Evolutionary conservation across 2,888 invertebrate species (phyloP), one percentile per base, ranked within the genome.

Genomic region (Caenorhabditis sp.): DNA sequence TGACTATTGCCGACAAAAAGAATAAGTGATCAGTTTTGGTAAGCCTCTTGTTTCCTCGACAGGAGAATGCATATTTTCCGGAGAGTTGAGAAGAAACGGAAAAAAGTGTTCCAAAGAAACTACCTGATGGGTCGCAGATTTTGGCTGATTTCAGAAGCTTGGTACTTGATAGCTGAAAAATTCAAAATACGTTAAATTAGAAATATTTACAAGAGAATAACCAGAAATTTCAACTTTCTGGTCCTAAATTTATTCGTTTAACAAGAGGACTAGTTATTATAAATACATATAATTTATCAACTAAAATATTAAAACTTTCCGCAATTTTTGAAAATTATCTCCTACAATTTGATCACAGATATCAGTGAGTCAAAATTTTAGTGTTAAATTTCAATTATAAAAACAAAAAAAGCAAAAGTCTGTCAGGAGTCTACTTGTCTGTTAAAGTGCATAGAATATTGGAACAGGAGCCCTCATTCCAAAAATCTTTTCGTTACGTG

Each of bases 21-120:
- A 77, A 77, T 77, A 77, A 69, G 69, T 69, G 77, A 77, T 77
- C 77, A 77, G 69, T 69, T 77, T 77, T 64, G 62, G 77, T 77
- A 77, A 77, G 68, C 77, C 69, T 56, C 40, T 68, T 20, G 60
- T 56, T 69, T 68, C 62, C 67, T 77, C 56, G 61, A 53, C 61
- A 55, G 56, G 58, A 67, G 26, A 13, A 67, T 26, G 74, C 76
- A 76, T 67, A 67, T 65, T 56, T 74, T 74, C 58, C 51, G 28
- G 20, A n/a, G 40, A 22, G n/a, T 8, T 6, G 9, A 6, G 9
- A 50, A 50, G 53, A 32, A 44, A 61, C 13, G 32, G 37, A 58
- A 40, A 60, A 8, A 40, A 60, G 50, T 68, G 58, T 51, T 61
- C 64, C 1, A 8, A 40, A 9, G 20, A 13, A 5, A 35, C 4